Evolutionary conservation across 2,888 invertebrate species (phyloP).

Genomic region (Drymonia ruficornis): DNA sequence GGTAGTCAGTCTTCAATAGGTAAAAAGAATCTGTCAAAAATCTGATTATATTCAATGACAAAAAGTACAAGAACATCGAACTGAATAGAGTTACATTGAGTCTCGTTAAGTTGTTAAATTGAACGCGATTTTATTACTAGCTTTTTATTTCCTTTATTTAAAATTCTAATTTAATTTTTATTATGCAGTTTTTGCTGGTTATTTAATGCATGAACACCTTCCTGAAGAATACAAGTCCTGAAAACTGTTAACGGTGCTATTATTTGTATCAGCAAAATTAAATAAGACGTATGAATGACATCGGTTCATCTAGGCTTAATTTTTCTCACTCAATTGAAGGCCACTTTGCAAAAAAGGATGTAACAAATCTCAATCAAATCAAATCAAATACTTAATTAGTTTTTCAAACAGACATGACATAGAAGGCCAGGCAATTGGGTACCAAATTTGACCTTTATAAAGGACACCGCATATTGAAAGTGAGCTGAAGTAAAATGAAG

Average conservation of each 20-base stretch:
- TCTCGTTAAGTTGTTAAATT: background rate
- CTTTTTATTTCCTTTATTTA: conserved; percentile 4
- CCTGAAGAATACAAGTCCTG: background rate
- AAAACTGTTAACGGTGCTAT: background rate
- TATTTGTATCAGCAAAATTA: background rate
- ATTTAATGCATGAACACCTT: conserved; percentile 6
- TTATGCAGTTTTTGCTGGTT: conserved; percentile 3
- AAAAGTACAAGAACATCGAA: conserved; percentile 6
- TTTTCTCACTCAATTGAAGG: background rate
- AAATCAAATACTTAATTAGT: background rate
- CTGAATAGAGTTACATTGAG: conserved; percentile 3
- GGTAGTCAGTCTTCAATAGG: background rate
- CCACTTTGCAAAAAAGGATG: background rate
- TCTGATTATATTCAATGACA: conserved; percentile 2
- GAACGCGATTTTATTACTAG: conserved; percentile 3
- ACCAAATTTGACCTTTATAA: background rate
- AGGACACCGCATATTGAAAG: conserved; percentile 8
- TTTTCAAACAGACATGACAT: background rate
- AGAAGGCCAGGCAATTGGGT: background rate
- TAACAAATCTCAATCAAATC: background rate
- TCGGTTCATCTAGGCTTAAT: too few relatives aligned
- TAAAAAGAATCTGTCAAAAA: background rate
- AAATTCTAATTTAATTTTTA: conserved; percentile 5
- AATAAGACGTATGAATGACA: background rate
- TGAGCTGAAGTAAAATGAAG: conserved; percentile 8